A percentile compares a stretch with the other conserved stretches of the same genome.
phyloP scores from a whole-genome alignment of 2,113 vertebrate species.

The Pseudopodoces humilis region DNA sequence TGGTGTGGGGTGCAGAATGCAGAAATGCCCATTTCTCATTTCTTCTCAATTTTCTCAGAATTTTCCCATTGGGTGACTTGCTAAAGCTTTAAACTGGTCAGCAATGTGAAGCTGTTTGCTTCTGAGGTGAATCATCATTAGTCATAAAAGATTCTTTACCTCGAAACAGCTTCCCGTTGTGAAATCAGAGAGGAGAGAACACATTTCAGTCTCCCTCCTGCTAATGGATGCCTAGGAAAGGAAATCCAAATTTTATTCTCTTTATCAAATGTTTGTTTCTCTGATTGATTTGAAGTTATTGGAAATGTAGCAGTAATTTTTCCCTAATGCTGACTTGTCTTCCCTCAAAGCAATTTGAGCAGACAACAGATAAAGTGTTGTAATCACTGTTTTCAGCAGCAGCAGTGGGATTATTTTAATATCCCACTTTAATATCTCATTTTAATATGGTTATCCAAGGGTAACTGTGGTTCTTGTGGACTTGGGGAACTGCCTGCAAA shows the following conservation, averaged over 20 bases:
- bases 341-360: background rate
- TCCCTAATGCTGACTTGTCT: background rate
- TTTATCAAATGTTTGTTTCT: background rate
- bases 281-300: background rate
- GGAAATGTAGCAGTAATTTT: background rate
- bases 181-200: background rate
- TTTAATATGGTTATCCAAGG: background rate
- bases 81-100: background rate
- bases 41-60: background rate
- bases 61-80: background rate
- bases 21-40: background rate
- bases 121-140: conserved; percentile 45
- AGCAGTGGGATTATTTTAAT: background rate
- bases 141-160: conserved; percentile 24
- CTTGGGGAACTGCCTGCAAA: background rate
- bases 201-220: background rate
- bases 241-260: background rate
- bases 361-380: background rate
- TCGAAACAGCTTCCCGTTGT: background rate
- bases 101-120: background rate
- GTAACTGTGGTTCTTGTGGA: background rate
- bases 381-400: rapidly evolving
- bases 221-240: background rate
- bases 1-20: background rate
- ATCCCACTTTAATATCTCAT: background rate